Conservation (phyloP, 2,113 vertebrate genomes). For the Hypocryptadius cinnamomeus region DNA sequence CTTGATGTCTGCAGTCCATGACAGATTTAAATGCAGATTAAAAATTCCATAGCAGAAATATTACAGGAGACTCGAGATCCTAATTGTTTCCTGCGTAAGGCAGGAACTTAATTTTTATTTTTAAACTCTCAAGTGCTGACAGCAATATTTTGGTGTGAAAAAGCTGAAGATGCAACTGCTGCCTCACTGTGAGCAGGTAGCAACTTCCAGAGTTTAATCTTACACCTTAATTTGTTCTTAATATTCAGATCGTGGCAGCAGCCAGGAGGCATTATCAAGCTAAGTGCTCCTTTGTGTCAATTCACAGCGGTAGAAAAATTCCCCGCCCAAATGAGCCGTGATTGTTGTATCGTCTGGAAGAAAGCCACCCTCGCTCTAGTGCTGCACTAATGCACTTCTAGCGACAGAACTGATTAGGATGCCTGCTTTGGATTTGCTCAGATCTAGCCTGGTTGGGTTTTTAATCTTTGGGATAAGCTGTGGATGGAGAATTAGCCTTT, state of each 20-base stretch:
- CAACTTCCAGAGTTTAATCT: conserved; percentile 18
- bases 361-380: not conserved
- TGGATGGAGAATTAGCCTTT: not conserved
- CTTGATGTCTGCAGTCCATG: not conserved
- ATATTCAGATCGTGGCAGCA: conserved; percentile 13
- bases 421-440: conserved; percentile 38
- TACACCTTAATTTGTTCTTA: conserved; percentile 43
- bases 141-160: conserved; percentile 12
- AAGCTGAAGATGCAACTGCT: conserved; percentile 2
- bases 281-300: conserved; percentile 54
- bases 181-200: not conserved
- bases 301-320: conserved; percentile 21
- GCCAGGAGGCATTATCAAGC: conserved; percentile 24
- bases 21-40: conserved; percentile 15
- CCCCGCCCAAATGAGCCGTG: conserved; percentile 20
- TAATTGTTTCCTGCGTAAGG: not conserved
- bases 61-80: not conserved
- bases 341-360: conserved; percentile 36
- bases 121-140: not conserved
- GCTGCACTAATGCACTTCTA: not conserved
- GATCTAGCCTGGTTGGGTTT: not conserved
- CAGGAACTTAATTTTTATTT: conserved; percentile 1
- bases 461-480: conserved; percentile 49
- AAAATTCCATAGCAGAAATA: not conserved
- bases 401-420: conserved; percentile 16